Conservation (phyloP, 2,888 invertebrate genomes). For the Yponomeuta evonymella region DNA sequence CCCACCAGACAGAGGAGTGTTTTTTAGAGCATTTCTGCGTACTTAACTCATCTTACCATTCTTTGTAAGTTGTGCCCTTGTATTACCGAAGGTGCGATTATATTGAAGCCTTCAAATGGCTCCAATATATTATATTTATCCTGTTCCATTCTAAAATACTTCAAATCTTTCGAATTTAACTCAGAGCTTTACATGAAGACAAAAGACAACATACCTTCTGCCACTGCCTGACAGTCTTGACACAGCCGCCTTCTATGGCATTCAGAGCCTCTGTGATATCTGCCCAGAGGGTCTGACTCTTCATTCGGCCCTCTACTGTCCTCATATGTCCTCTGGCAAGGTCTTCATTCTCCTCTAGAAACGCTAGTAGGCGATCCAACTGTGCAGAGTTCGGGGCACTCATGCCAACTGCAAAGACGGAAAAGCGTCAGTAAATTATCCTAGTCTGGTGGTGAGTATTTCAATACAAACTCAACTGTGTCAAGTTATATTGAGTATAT, state of each 20-base stretch:
- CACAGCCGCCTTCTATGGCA: background rate
- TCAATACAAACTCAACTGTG: background rate
- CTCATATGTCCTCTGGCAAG: background rate
- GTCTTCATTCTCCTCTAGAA: background rate
- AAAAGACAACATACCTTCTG: background rate
- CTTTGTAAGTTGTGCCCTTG: no score
- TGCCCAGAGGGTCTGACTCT: background rate
- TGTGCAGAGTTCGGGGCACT: background rate
- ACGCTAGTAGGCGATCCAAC: background rate
- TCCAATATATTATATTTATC: no score
- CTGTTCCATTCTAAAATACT: no score
- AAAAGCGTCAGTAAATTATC: background rate
- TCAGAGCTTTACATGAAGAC: background rate
- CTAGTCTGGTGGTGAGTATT: background rate
- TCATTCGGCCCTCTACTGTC: background rate
- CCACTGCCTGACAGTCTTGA: background rate
- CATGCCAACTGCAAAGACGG: background rate
- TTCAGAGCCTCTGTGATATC: background rate
- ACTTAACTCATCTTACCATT: no score
- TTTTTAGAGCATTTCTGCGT: no score
- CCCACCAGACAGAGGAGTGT: no score
- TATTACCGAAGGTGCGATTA: no score
- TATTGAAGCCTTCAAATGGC: no score
- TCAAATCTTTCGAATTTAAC: no score
- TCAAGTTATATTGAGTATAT: background rate